Conservation (phyloP, 1,140 invertebrate genomes). For the Anoplophora glabripennis region DNA sequence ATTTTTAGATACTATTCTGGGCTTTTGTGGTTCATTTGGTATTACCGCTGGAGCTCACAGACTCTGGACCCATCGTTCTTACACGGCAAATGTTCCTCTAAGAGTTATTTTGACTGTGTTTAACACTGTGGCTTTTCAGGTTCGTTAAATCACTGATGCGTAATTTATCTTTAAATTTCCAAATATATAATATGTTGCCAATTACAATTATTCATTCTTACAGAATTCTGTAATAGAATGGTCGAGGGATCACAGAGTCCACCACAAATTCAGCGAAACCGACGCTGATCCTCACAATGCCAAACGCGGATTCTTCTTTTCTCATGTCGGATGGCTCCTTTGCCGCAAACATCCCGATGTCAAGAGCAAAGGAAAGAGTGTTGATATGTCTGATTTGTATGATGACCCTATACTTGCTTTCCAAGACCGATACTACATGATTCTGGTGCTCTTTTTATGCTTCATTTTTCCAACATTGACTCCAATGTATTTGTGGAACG, state of each 20-base stretch:
- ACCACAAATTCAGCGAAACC: conserved; percentile 77
- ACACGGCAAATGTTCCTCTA: conserved; percentile 64
- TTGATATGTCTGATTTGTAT: conserved; percentile 64
- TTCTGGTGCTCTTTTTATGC: too few species aligned
- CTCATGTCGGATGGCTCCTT: conserved; percentile 75
- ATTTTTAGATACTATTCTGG: conserved; percentile 53
- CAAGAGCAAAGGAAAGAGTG: conserved; percentile 57
- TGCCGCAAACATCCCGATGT: conserved; percentile 69
- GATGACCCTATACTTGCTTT: conserved; percentile 63
- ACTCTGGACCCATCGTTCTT: conserved; percentile 67
- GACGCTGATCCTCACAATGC: conserved; percentile 72
- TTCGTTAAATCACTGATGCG: conserved; percentile 12
- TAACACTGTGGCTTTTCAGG: conserved; percentile 78
- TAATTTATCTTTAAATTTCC: background rate
- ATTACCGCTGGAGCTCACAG: conserved; percentile 72
- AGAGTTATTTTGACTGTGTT: conserved; percentile 66
- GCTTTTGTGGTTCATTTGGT: conserved; percentile 59
- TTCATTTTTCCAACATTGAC: conserved; percentile 64
- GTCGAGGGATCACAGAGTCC: conserved; percentile 83
- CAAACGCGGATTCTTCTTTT: conserved; percentile 67
- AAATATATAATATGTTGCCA: background rate
- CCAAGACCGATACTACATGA: too few species aligned
- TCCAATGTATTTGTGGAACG: too few species aligned
- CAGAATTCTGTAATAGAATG: conserved; percentile 71
- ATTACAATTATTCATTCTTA: conserved; percentile 54